A percentile compares a stretch with the other conserved stretches of the same genome.
Evolutionary conservation across 2,888 invertebrate genomes (phyloP).

Genomic region (Dexiosoma caninum): DNA sequence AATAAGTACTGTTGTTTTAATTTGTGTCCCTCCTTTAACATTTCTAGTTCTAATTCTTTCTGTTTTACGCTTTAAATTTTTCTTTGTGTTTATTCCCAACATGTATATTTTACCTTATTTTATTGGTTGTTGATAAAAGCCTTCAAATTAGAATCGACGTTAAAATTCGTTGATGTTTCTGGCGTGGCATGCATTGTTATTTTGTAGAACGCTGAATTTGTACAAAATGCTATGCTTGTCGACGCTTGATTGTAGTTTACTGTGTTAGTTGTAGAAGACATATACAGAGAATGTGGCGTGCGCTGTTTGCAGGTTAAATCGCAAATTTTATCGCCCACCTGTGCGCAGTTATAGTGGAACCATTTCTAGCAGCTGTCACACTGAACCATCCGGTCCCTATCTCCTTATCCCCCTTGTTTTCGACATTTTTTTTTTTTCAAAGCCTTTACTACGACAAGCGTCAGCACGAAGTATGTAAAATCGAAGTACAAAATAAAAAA

Average conservation of each 20-base stretch:
- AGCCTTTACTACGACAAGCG: too few relatives aligned
- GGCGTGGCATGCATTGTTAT: neutral
- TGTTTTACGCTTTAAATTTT: neutral
- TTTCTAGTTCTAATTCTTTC: slow-evolving; percentile 1
- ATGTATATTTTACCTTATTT: neutral
- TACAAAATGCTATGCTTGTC: neutral
- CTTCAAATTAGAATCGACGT: slow-evolving; percentile 3
- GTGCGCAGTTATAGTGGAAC: slow-evolving; percentile 31
- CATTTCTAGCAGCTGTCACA: slow-evolving; percentile 20
- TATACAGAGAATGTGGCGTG: neutral
- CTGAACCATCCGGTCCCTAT: slow-evolving; percentile 33
- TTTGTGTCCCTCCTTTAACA: slow-evolving; percentile 11
- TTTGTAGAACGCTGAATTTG: neutral
- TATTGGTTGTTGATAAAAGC: neutral
- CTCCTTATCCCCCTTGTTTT: too few relatives aligned
- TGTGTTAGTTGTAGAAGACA: neutral
- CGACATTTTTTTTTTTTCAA: too few relatives aligned
- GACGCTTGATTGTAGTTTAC: neutral
- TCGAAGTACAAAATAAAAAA: too few relatives aligned
- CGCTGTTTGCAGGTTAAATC: neutral
- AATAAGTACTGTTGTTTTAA: slow-evolving; percentile 5
- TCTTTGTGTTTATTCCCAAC: neutral
- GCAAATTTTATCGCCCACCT: slow-evolving; percentile 2
- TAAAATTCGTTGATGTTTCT: neutral
- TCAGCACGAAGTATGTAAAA: too few relatives aligned